Conservation (phyloP, 2,113 vertebrate species). For the Phalacrocorax brasilianus region DNA sequence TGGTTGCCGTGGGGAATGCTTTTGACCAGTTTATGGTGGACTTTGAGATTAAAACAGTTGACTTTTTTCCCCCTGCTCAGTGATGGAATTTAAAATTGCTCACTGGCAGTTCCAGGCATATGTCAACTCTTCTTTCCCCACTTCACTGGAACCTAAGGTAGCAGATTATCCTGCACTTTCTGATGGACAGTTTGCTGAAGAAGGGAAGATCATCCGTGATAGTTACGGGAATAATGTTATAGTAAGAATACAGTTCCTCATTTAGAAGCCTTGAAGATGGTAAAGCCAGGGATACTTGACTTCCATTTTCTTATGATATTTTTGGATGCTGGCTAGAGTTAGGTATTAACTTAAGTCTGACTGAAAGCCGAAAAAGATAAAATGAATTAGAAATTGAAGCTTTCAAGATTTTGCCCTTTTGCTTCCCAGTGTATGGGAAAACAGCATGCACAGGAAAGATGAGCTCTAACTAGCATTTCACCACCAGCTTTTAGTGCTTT, state of each 20-base stretch:
- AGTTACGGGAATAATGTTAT: neutral
- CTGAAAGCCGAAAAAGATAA: neutral
- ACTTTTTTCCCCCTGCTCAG: neutral
- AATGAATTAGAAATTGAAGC: neutral
- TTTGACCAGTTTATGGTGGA: neutral
- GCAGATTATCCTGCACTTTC: neutral
- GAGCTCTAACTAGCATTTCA: neutral
- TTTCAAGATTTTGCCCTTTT: neutral
- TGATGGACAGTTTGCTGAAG: neutral
- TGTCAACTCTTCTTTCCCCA: neutral
- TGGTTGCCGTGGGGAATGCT: neutral
- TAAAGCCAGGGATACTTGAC: neutral
- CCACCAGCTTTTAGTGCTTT: neutral
- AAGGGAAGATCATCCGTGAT: neutral
- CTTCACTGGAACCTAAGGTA: neutral
- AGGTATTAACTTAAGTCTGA: neutral
- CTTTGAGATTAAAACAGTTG: neutral
- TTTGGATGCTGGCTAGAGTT: neutral
- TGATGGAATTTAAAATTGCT: neutral
- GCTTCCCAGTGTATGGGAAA: neutral
- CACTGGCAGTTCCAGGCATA: neutral
- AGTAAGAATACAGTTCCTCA: neutral
- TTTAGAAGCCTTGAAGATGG: neutral
- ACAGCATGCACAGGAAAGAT: neutral
- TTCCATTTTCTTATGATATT: neutral